Evolutionary conservation across 2,797 vertebrate species (phyloP).

Genomic region (Megaceryle alcyon): DNA sequence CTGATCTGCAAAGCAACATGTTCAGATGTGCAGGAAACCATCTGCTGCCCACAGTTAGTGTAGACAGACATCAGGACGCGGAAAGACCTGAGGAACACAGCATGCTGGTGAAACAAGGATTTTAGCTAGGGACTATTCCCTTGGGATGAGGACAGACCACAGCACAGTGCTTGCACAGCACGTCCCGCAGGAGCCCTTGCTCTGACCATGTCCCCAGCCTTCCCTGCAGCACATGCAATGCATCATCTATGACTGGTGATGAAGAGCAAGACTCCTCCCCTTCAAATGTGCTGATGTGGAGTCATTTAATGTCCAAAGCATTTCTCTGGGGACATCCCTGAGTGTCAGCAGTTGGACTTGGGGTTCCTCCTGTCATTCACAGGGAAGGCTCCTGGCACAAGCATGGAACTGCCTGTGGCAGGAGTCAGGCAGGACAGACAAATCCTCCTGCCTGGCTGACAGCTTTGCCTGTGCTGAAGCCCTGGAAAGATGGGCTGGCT

Average conservation of each 20-base stretch:
- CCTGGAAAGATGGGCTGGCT: background rate
- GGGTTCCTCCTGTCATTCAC: background rate
- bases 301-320: background rate
- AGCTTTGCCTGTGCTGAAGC: background rate
- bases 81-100: background rate
- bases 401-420: background rate
- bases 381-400: background rate
- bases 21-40: background rate
- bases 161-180: background rate
- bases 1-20: background rate
- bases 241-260: background rate
- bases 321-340: background rate
- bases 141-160: background rate
- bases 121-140: background rate
- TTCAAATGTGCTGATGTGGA: background rate
- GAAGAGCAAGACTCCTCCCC: background rate
- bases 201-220: background rate
- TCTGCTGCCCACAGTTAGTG: conserved; percentile 11
- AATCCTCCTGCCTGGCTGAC: no score
- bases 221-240: background rate
- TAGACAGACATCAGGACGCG: background rate
- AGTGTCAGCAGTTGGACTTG: background rate
- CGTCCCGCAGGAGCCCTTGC: background rate
- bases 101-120: background rate
- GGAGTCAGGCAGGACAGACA: background rate